phyloP scores from a whole-genome alignment of 1,140 invertebrate genomes.

The Drosophila bifasciata region DNA sequence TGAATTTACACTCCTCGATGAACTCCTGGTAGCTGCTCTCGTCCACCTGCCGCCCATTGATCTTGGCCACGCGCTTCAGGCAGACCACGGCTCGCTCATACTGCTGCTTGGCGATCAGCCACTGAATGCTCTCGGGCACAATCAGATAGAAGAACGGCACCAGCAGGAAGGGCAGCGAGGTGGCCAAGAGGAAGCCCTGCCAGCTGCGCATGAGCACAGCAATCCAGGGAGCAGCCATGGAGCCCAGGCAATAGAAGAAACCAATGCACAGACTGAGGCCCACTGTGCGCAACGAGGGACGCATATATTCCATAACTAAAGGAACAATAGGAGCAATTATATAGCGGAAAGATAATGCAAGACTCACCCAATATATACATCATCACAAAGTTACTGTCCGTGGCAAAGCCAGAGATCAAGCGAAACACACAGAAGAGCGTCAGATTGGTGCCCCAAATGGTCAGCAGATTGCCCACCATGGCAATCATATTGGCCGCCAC shows the following conservation, averaged over 20 bases:
- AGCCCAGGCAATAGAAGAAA: constrained; percentile 86
- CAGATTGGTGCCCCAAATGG: constrained; percentile 84
- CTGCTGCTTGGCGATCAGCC: constrained; percentile 86
- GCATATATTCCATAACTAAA: constrained; percentile 86
- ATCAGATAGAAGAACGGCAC: constrained; percentile 85
- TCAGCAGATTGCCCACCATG: constrained; percentile 85
- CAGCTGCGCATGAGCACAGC: constrained; percentile 85
- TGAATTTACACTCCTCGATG: constrained; percentile 69
- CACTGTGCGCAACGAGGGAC: constrained; percentile 85
- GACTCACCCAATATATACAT: constrained; percentile 87
- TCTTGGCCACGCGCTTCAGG: constrained; percentile 85
- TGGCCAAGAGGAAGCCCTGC: constrained; percentile 85
- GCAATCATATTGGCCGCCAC: constrained; percentile 85
- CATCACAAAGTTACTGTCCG: constrained; percentile 87
- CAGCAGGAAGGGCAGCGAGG: constrained; percentile 84
- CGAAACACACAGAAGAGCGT: constrained; percentile 84
- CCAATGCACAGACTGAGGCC: constrained; percentile 87
- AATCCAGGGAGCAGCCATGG: constrained; percentile 86
- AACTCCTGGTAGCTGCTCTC: constrained; percentile 83
- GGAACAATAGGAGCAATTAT: too few relatives aligned
- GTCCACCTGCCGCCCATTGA: constrained; percentile 85
- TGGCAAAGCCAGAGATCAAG: constrained; percentile 86
- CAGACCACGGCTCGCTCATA: constrained; percentile 85
- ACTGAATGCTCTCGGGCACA: constrained; percentile 87
- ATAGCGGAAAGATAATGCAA: neutral